Evolutionary conservation across 2,113 vertebrate genomes (phyloP).

Genomic region (Corythoichthys haematopterus): DNA sequence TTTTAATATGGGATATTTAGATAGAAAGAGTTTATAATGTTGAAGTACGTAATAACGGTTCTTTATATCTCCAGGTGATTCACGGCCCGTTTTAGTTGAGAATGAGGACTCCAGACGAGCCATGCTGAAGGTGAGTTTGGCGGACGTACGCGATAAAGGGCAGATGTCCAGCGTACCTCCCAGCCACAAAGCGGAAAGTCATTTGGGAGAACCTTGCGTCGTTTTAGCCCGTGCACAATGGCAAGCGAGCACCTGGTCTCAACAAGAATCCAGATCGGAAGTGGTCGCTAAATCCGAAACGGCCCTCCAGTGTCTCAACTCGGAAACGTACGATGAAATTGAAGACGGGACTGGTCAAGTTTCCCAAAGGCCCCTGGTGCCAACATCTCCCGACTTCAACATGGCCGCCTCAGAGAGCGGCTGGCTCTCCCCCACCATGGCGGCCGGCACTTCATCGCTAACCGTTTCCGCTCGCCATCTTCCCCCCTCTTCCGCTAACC

Average conservation of each 20-base stretch:
- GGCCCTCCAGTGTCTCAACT: constrained; percentile 58
- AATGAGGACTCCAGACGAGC: constrained; percentile 4
- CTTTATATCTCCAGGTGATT: constrained; percentile 37
- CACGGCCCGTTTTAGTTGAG: constrained; percentile 35
- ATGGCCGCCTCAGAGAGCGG: constrained; percentile 44
- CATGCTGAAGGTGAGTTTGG: constrained; percentile 21
- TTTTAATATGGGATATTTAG: no score
- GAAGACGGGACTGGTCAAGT: constrained; percentile 72
- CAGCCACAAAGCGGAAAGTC: constrained; percentile 10
- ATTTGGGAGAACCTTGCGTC: constrained; percentile 25
- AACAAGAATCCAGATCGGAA: constrained; percentile 44
- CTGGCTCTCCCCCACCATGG: constrained; percentile 48
- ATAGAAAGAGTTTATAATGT: no score
- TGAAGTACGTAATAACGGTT: not conserved
- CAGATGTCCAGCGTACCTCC: constrained; percentile 23
- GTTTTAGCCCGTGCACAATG: constrained; percentile 49
- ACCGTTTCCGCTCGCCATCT: constrained; percentile 45
- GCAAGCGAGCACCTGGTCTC: constrained; percentile 57
- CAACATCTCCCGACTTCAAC: constrained; percentile 62
- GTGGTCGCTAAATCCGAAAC: constrained; percentile 45
- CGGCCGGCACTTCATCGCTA: constrained; percentile 20
- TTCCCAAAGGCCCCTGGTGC: constrained; percentile 69
- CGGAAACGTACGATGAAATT: constrained; percentile 71
- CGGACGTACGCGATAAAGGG: constrained; percentile 36
- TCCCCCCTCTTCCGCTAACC: constrained; percentile 46